phyloP scores from a whole-genome alignment of 2,797 vertebrate species.

The Borostomias antarcticus region DNA sequence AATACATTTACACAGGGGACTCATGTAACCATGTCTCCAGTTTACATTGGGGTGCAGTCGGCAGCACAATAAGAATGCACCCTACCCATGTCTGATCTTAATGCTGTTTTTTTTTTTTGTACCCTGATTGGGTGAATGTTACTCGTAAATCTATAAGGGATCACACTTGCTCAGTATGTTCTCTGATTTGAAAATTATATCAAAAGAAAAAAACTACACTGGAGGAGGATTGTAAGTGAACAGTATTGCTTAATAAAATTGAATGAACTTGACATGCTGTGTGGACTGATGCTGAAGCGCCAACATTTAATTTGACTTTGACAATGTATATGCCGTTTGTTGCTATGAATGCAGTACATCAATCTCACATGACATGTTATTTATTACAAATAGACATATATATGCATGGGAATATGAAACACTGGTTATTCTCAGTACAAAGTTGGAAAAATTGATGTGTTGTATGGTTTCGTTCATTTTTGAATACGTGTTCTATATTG shows the following conservation, averaged over 20 bases:
- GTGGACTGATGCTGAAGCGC: no score
- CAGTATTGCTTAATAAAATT: constrained; percentile 83
- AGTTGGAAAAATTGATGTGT: no score
- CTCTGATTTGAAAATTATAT: constrained; percentile 61
- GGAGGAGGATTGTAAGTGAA: constrained; percentile 77
- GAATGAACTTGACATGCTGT: constrained; percentile 62
- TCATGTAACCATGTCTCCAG: constrained; percentile 46
- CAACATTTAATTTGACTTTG: no score
- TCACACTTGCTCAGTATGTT: constrained; percentile 62
- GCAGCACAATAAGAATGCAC: constrained; percentile 63
- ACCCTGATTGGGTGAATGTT: constrained; percentile 68
- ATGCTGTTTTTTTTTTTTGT: constrained; percentile 67
- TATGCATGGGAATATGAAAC: no score
- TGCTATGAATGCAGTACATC: no score
- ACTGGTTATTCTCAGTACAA: no score
- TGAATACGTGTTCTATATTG: no score
- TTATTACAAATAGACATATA: no score
- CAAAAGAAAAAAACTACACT: constrained; percentile 76
- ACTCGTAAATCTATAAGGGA: constrained; percentile 59
- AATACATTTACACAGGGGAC: constrained; percentile 54
- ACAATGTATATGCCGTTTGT: no score
- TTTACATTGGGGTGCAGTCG: constrained; percentile 72
- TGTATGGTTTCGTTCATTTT: no score
- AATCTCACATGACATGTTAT: no score
- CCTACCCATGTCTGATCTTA: constrained; percentile 64